A percentile compares a stretch with the other conserved stretches of the same genome.
Evolutionary conservation across 2,888 invertebrate species (phyloP).

Genomic region (Neria commutata): DNA sequence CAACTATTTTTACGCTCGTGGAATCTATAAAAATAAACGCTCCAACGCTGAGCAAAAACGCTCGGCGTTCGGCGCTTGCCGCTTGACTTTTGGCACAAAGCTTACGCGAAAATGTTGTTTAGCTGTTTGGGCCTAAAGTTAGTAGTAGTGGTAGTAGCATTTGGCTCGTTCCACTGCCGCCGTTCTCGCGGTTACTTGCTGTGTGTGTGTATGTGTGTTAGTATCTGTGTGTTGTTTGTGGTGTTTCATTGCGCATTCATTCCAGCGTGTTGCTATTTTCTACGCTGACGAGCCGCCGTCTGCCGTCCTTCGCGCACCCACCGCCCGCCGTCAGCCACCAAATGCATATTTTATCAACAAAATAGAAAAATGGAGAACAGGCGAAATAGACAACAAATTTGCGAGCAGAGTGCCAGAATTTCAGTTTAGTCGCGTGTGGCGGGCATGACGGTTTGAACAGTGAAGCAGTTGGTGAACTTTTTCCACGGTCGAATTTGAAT

Average conservation of each 20-base stretch:
- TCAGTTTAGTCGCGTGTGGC: constrained; percentile 50
- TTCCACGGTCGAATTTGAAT: constrained; percentile 20
- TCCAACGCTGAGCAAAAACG: too few relatives aligned
- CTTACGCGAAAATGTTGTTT: too few relatives aligned
- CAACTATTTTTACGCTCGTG: too few relatives aligned
- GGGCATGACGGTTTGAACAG: constrained; percentile 45
- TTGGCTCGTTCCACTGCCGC: not conserved
- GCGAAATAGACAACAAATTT: too few relatives aligned
- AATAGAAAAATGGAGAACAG: too few relatives aligned
- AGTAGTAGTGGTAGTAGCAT: too few relatives aligned
- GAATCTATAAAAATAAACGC: too few relatives aligned
- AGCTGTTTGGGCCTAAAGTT: too few relatives aligned
- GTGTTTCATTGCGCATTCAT: constrained; percentile 23
- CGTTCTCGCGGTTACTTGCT: not conserved
- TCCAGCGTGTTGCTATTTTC: not conserved
- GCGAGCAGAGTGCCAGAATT: constrained; percentile 13
- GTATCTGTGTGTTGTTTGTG: constrained; percentile 1
- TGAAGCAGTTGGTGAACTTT: constrained; percentile 24
- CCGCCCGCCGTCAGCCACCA: too few relatives aligned
- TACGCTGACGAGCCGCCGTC: not conserved
- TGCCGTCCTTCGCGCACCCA: not conserved
- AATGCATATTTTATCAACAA: not conserved
- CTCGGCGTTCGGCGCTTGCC: too few relatives aligned
- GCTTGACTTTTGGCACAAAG: too few relatives aligned
- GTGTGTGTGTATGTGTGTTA: constrained; percentile 19